Evolutionary conservation across 2,888 invertebrate species (phyloP).

Genomic region (Aplocera efformata): DNA sequence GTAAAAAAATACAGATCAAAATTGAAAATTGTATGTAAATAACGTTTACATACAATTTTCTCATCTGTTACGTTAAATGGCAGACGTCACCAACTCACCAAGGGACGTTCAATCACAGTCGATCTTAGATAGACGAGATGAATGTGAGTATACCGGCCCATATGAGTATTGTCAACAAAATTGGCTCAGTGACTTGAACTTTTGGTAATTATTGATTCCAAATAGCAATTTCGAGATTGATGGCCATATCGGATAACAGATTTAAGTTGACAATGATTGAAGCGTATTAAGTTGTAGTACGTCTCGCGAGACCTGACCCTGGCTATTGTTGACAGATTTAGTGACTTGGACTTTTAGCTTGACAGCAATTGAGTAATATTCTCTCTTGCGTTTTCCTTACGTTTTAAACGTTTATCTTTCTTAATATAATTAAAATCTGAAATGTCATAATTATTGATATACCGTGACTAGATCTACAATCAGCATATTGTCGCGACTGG

Average conservation of each 20-base stretch:
- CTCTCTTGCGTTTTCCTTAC: no score
- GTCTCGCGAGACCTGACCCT: slow-evolving; percentile 20
- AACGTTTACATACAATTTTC: slow-evolving; percentile 23
- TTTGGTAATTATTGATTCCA: slow-evolving; percentile 13
- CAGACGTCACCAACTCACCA: slow-evolving; percentile 34
- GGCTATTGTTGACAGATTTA: no score
- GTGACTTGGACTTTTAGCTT: no score
- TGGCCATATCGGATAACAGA: slow-evolving; percentile 1
- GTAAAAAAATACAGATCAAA: no score
- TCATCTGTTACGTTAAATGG: slow-evolving; percentile 24
- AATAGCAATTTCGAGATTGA: background rate
- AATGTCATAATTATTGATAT: no score
- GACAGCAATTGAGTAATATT: no score
- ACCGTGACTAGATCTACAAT: no score
- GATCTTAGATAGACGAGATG: slow-evolving; percentile 35
- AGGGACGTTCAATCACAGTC: slow-evolving; percentile 63
- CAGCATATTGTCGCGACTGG: no score
- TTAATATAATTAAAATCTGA: no score
- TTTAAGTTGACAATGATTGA: background rate
- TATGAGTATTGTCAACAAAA: slow-evolving; percentile 49
- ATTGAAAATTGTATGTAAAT: no score
- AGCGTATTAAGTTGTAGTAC: background rate
- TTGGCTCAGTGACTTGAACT: slow-evolving; percentile 46
- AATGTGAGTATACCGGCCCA: slow-evolving; percentile 31
- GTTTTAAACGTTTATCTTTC: no score